Percentiles rank a stretch among this genome's conserved stretches.
These are phyloP conservation scores for Apodemia zela DNA, from an alignment of 2,888 invertebrate species.

Conservation along the genomic window DNA sequence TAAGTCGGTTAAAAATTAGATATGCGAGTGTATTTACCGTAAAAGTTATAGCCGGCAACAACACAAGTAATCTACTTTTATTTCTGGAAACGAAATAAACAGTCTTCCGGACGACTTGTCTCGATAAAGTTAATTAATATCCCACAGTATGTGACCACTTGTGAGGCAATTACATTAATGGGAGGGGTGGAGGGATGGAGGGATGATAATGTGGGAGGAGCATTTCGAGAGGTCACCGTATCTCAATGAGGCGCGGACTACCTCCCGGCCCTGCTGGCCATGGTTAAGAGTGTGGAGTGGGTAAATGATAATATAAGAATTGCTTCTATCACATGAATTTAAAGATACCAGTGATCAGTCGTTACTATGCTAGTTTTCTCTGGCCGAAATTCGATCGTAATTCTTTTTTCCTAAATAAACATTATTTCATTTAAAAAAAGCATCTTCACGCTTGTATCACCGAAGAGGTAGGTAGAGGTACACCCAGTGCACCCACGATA, in stretches of 20 bases:
- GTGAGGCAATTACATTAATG: conserved; percentile 60
- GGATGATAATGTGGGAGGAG: conserved; percentile 53
- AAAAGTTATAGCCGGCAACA: conserved; percentile 4
- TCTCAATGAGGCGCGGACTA: conserved; percentile 17
- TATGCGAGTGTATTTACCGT: not conserved
- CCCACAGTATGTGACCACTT: conserved; percentile 32
- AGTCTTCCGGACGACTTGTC: conserved; percentile 45
- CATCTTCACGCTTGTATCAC: no score
- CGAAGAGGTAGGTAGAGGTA: no score
- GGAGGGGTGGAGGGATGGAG: conserved; percentile 34
- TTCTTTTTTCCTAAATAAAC: no score
- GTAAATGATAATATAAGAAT: not conserved
- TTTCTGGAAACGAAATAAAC: conserved; percentile 37
- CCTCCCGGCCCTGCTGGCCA: not conserved
- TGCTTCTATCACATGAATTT: not conserved
- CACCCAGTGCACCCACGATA: no score
- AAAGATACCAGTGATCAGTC: no score
- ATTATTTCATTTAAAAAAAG: no score
- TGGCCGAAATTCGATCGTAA: no score
- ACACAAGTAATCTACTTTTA: conserved; percentile 20
- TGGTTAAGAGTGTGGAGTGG: not conserved
- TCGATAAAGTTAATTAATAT: conserved; percentile 56
- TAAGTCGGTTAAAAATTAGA: no score
- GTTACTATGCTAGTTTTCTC: no score
- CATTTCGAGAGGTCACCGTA: conserved; percentile 38